Base-by-base conservation (phyloP, 2,888 invertebrate genomes). In the Sarcophaga carnaria region DNA sequence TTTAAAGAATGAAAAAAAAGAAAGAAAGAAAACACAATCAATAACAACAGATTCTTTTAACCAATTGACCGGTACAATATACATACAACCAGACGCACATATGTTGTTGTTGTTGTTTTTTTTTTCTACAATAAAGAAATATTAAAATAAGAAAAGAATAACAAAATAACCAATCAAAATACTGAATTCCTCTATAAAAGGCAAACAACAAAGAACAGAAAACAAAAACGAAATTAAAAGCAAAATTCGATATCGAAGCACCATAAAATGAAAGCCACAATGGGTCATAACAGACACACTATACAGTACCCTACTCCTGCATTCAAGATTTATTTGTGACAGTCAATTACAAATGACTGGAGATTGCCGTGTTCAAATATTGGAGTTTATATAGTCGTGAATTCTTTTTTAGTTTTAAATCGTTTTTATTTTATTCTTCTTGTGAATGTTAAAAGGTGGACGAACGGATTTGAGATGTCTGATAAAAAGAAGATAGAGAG, bases 51-150 rank as follows among this genome's bases (percentile, higher is more conserved):
- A 37, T 37, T 37, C 12, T 49, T 72, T 83, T 54, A 60, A 67
- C 63, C 79, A 83, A 75, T 79, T 79, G 74, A 75, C 64, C 74
- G 64, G 63, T 75, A 75, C 64, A 67, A 60, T 27, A 67, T 27
- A 67, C 37, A 72, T 6, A 47, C 4, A 69, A 69, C 20, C n/a
- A 14, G 27, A 37, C 74, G 20, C n/a, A 45, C 4, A 45, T n/a
- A 8, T 12, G 12, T 54, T 54, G 54, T 17, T 54, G 0, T 54
- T 4, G 3, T 14, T 54, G 14, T 11, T 14, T 14, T 49, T 54
- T 11, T 14, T 37, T 37, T 37, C 37, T 37, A 37, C 37, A 8
- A 37, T 37, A 37, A 37, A 37, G 37, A 17, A 54, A 54, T 54
- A 3, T 17, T 17, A 54, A 54, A 14, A 54, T 14, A 54, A 54